Evolutionary conservation across 2,113 vertebrate genomes (phyloP), one percentile per base, ranked within the genome.

Genomic region (Phylloscopus trochilus): DNA sequence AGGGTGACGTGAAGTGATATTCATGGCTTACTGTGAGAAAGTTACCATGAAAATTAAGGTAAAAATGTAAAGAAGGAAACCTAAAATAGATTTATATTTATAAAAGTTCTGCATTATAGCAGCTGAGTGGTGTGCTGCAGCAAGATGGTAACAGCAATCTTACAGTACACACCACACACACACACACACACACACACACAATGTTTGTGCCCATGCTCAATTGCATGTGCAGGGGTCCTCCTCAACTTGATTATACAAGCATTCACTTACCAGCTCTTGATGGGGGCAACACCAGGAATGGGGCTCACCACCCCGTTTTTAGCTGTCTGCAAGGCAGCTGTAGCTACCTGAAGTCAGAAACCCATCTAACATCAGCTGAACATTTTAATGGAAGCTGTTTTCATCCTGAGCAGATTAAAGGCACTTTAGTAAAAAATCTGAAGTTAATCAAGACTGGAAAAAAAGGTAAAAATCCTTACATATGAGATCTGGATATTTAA

Each of bases 391-490:
- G 72, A 91, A 87, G 62, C 35, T 76, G 33, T 33, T 87, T 76
- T 72, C 24, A 85, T 86, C 46, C 79, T 88, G 62, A 92, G 76
- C 31, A 44, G 70, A 78, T 41, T 92, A 62, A 92, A 97, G 84
- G 91, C 93, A 93, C 66, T 90, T 96, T 35, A 55, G 33, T 43
- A 49, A 89, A 89, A 84, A 63, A 87, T 14, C 15, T 58, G 63
- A 83, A 85, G 59, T 86, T 62, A 64, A 56, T 68, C 24, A 87
- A 62, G 43, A 53, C 33, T 69, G 58, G 63, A 7, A 68, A 74
- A 92, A 74, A 69, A 83, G 16, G 31, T 56, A 75, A 75, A 90
- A 92, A 81, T 64, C 24, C 33, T 90, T 83, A 35, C 5, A 60
- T 27, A 39, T 60, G 41, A 93, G 66, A 93, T 90, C 76, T 89